phyloP scores from a whole-genome alignment of 2,888 invertebrate genomes.

The Endotricha flammealis region DNA sequence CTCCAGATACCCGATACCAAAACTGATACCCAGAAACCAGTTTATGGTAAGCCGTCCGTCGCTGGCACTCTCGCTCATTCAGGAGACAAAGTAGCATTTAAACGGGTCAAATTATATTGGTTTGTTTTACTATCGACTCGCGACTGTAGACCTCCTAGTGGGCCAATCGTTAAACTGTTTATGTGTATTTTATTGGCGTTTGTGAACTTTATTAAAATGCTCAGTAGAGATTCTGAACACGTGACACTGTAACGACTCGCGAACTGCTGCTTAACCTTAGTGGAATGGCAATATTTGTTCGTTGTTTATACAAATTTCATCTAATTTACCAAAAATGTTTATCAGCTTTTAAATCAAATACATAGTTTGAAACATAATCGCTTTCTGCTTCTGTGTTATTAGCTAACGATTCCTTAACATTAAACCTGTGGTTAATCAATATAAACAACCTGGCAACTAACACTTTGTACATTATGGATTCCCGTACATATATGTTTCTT shows the following conservation, averaged over 20 bases:
- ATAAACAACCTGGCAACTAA: too few species aligned
- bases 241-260: slow-evolving; percentile 26
- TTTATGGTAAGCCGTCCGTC: slow-evolving; percentile 28
- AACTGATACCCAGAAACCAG: slow-evolving; percentile 34
- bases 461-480: too few species aligned
- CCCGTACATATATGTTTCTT: too few species aligned
- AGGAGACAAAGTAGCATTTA: slow-evolving; percentile 23
- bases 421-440: too few species aligned
- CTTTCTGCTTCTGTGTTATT: too few species aligned
- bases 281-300: too few species aligned
- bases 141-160: slow-evolving; percentile 55
- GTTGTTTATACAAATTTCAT: too few species aligned
- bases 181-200: slow-evolving; percentile 61
- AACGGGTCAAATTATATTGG: slow-evolving; percentile 32
- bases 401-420: too few species aligned
- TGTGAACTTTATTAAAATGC: slow-evolving; percentile 54
- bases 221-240: slow-evolving; percentile 44
- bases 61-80: slow-evolving; percentile 17
- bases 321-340: too few species aligned
- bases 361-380: too few species aligned
- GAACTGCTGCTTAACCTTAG: neutral
- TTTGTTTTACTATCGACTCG: slow-evolving; percentile 38
- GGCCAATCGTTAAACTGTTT: slow-evolving; percentile 62
- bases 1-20: slow-evolving; percentile 47
- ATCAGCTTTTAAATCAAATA: too few species aligned